Conservation (phyloP, 2,797 vertebrate species). For the Paramormyrops hopkinsi region DNA sequence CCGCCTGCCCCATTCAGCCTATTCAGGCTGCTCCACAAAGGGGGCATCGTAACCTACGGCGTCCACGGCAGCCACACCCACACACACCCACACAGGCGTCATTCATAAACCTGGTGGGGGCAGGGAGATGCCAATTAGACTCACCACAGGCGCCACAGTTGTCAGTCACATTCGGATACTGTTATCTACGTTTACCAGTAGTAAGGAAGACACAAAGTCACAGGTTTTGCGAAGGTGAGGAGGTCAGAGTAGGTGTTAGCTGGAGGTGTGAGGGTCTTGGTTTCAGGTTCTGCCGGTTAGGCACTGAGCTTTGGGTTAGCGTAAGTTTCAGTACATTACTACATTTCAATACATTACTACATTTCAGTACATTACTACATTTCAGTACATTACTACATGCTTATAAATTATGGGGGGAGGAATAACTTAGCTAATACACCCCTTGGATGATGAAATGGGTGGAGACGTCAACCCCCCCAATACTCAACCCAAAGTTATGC, state of each 20-base stretch:
- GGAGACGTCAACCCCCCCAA: neutral
- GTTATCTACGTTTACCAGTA: neutral
- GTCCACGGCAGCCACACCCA: slow-evolving; percentile 6
- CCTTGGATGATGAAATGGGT: neutral
- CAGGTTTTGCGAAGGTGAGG: neutral
- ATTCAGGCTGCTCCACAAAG: slow-evolving; percentile 29
- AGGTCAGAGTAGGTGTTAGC: neutral
- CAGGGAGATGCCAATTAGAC: slow-evolving; percentile 15
- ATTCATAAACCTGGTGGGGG: slow-evolving; percentile 18
- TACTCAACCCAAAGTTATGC: neutral
- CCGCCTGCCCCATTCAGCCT: slow-evolving; percentile 32
- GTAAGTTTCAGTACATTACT: neutral
- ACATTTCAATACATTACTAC: neutral
- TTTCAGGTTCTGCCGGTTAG: neutral
- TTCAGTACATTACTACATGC: neutral
- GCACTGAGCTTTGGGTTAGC: neutral
- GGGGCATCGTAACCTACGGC: slow-evolving; percentile 15
- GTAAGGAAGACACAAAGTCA: neutral
- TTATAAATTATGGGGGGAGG: neutral
- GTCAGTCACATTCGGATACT: slow-evolving; percentile 21
- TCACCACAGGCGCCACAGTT: neutral
- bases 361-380: neutral
- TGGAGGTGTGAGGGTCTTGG: neutral
- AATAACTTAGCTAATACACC: neutral
- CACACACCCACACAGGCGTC: slow-evolving; percentile 18